phyloP scores from a whole-genome alignment of 2,797 vertebrate species.

The Ctenopoma kingsleyae region DNA sequence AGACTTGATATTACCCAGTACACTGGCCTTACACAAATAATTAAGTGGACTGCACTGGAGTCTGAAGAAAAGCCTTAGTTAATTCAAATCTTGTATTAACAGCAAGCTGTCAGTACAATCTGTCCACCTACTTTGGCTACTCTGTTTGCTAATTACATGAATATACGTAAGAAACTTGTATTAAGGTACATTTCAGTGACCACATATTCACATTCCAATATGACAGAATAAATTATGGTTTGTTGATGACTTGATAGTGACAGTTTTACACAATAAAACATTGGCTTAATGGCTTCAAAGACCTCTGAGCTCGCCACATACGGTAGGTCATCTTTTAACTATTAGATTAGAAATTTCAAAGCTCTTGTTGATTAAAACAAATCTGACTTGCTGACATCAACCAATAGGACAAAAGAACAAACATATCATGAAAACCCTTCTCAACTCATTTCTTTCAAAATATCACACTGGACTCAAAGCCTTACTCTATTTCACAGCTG shows the following conservation, averaged over 20 bases:
- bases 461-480: not conserved
- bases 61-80: conserved; percentile 14
- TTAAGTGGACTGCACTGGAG: not conserved
- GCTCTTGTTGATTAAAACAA: not conserved
- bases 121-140: not conserved
- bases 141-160: conserved; percentile 3
- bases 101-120: conserved; percentile 2
- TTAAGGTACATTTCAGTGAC: not conserved
- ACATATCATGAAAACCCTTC: not conserved
- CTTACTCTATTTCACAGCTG: conserved; percentile 8
- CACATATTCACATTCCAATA: conserved; percentile 1
- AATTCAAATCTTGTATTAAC: conserved; percentile 5
- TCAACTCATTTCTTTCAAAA: not conserved
- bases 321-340: not conserved
- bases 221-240: not conserved
- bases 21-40: not conserved
- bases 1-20: not conserved
- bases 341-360: not conserved
- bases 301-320: not conserved
- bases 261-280: not conserved
- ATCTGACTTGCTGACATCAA: not conserved
- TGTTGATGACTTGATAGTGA: not conserved
- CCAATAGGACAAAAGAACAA: not conserved
- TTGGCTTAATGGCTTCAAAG: not conserved
- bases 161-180: not conserved